Base-by-base conservation (phyloP, 2,113 vertebrate species). In the Sinocyclocheilus grahami region DNA sequence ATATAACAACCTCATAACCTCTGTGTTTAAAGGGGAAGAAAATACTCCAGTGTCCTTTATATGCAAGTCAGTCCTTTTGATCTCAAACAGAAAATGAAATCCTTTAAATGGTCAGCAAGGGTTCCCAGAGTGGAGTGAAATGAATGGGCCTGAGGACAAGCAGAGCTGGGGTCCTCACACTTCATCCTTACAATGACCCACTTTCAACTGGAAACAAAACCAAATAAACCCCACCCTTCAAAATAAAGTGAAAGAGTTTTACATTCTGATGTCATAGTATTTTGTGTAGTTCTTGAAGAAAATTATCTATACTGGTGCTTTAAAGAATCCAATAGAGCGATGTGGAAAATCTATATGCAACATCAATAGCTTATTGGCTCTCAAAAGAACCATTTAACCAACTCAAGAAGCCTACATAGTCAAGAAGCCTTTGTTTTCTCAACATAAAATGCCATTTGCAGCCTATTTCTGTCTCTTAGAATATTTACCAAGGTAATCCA, bases 1-100 rank as follows among this genome's bases (percentile, higher is more conserved):
- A 20, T 16, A 20, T 7, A 37, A 69, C 33, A 69, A 37, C 30
- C 7, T 67, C 13, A 67, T 14, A 67, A 67, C 13, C 16, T 42
- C 0, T 46, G 37, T 24, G 22, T 65, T 42, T 24, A 46, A 46
- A 24, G 20, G 7, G 33, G n/a, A 67, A n/a, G 39, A 48, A 67
- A 42, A 48, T 39, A 27, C 60, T 27, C 1, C 13, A 18, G 14
- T 1, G 20, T 81, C 60, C 53, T 65, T 65, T 46, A 82, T 24
- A 27, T 3, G 18, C 0, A 30, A 67, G 24, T 67, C 60, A 48
- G 1, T 46, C 24, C n/a, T 60, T 82, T 82, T 30, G 18, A n/a
- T n/a, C n/a, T n/a, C n/a, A n/a, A n/a, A n/a, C n/a, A n/a, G 62
- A 88, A 85, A 82, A 82, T 58, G 8, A 78, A 85, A 85, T 39